A percentile compares a stretch with the other conserved stretches of the same genome.
Conservation (phyloP, 2,888 invertebrate genomes). For the Cataglyphis altisquamis region DNA sequence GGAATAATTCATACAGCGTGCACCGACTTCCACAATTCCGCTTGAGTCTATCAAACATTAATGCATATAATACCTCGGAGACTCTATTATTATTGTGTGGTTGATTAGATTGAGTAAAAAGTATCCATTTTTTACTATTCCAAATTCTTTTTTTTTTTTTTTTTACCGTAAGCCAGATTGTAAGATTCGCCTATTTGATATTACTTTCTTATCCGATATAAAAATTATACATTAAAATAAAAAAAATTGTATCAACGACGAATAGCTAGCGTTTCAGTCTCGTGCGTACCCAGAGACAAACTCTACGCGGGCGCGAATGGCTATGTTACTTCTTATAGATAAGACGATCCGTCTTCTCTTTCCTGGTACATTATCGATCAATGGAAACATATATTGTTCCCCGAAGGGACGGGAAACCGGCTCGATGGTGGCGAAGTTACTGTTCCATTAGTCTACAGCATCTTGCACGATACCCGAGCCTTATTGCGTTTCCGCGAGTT, state of each 20-base stretch:
- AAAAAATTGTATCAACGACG: background rate
- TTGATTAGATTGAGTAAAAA: constrained; percentile 40
- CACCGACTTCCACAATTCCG: constrained; percentile 32
- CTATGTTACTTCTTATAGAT: constrained; percentile 39
- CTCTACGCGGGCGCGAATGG: background rate
- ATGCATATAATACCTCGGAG: constrained; percentile 36
- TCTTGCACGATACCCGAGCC: constrained; percentile 53
- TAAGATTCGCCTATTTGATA: background rate
- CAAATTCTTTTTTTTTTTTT: background rate
- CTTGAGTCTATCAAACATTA: constrained; percentile 51
- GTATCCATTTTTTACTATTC: background rate
- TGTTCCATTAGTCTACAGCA: constrained; percentile 54
- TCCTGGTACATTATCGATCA: constrained; percentile 51
- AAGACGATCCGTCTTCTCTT: constrained; percentile 52
- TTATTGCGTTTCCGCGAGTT: constrained; percentile 56
- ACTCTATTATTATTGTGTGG: constrained; percentile 17
- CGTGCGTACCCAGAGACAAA: background rate
- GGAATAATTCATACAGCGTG: constrained; percentile 48
- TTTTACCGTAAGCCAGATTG: background rate
- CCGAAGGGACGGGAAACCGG: constrained; percentile 27
- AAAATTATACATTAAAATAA: background rate
- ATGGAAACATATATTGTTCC: constrained; percentile 54
- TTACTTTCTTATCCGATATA: background rate
- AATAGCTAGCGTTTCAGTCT: background rate
- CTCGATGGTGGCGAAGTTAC: constrained; percentile 47